A percentile compares a stretch with the other conserved stretches of the same genome.
Evolutionary conservation across 2,888 invertebrate genomes (phyloP).

Genomic region (Periphyllus acericola): DNA sequence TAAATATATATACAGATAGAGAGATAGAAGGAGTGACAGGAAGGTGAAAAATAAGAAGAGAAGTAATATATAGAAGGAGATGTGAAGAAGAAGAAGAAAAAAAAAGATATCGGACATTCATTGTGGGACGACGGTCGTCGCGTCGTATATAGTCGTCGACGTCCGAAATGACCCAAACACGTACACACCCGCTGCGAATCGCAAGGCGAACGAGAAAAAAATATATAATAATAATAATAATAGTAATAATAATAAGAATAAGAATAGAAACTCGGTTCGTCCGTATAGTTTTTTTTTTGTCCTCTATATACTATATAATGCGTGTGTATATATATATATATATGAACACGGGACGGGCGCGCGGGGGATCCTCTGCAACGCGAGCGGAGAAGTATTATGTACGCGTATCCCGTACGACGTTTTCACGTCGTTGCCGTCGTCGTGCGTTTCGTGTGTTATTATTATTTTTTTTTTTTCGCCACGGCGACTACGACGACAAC

Average conservation of each 20-base stretch:
- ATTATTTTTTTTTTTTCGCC: conserved; percentile 45
- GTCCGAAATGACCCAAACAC: conserved; percentile 44
- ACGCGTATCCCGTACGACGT: conserved; percentile 55
- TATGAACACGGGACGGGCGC: neutral
- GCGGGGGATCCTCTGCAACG: neutral
- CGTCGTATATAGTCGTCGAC: conserved; percentile 6
- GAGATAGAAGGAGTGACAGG: too few species aligned
- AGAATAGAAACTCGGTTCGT: conserved; percentile 49
- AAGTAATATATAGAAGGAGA: neutral
- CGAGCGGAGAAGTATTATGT: conserved; percentile 41
- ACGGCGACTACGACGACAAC: conserved; percentile 24
- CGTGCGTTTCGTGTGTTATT: conserved; percentile 46
- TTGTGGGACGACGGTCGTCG: neutral
- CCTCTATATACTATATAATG: neutral
- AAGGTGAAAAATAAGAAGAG: neutral
- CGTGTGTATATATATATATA: too few species aligned
- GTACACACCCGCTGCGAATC: conserved; percentile 58
- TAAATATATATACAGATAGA: neutral
- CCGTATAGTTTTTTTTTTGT: conserved; percentile 18
- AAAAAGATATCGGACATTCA: neutral
- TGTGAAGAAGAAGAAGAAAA: neutral
- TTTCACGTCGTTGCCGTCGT: conserved; percentile 43
- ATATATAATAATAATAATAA: conserved; percentile 4
- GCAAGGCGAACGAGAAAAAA: conserved; percentile 27
- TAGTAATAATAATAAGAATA: conserved; percentile 22